phyloP scores from a whole-genome alignment of 2,113 vertebrate genomes.

The Sturnus vulgaris region DNA sequence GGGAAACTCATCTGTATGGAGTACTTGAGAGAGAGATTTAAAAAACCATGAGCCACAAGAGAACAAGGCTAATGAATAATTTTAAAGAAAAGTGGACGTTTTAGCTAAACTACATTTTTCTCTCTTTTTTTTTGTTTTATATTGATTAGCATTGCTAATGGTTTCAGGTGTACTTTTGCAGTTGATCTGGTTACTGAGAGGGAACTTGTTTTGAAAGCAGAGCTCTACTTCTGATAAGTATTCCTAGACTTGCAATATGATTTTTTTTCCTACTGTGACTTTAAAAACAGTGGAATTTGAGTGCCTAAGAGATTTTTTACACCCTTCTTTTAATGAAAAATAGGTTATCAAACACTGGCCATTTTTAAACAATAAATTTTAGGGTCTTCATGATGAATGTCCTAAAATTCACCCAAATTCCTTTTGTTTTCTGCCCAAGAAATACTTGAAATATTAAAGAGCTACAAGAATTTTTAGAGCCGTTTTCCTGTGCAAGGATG shows the following conservation, averaged over 20 bases:
- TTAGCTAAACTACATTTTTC: not conserved
- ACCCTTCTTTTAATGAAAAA: not conserved
- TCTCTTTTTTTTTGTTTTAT: not conserved
- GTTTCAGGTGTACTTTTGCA: not conserved
- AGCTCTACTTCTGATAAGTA: not conserved
- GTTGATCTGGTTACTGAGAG: not conserved
- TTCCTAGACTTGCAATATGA: not conserved
- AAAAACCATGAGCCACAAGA: not conserved
- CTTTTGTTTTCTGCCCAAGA: not conserved
- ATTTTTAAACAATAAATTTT: not conserved
- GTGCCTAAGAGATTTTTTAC: not conserved
- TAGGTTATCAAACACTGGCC: not conserved
- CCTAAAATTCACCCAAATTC: not conserved
- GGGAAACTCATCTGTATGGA: not conserved
- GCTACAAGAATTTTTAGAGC: not conserved
- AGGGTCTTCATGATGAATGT: not conserved
- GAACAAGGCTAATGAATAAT: not conserved
- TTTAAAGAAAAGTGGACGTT: not conserved
- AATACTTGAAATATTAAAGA: not conserved
- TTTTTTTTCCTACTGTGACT: not conserved
- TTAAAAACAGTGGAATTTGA: not conserved
- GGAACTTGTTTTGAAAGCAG: not conserved
- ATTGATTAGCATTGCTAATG: not conserved
- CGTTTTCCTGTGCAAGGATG: not conserved
- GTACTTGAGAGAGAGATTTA: not conserved